Conservation (phyloP, 2,113 vertebrate species). For the Psilopsiagon aymara region DNA sequence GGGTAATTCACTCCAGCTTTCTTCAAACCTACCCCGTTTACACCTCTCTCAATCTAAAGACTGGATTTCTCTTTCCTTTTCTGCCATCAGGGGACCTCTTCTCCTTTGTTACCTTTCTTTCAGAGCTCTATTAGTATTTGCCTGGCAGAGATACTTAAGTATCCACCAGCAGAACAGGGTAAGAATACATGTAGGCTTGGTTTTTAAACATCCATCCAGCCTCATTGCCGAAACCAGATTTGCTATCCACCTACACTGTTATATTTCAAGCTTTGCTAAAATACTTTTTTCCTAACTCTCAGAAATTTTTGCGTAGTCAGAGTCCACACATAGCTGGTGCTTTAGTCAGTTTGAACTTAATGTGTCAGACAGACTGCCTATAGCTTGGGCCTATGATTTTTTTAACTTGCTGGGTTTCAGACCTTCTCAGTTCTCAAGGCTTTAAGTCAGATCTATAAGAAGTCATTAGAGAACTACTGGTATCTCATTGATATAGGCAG, state of each 20-base stretch:
- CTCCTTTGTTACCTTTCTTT: background rate
- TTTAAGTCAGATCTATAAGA: background rate
- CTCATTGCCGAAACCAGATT: background rate
- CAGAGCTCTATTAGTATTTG: background rate
- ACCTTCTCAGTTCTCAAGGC: background rate
- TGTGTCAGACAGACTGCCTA: background rate
- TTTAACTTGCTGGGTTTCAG: background rate
- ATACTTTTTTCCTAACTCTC: background rate
- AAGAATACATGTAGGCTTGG: background rate
- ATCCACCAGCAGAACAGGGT: background rate
- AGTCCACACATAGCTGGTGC: background rate
- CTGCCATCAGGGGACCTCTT: background rate
- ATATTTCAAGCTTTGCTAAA: background rate
- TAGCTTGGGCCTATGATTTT: background rate
- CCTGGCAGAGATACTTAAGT: background rate
- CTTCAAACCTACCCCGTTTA: background rate
- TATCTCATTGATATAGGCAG: background rate
- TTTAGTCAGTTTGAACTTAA: background rate
- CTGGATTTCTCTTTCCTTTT: background rate
- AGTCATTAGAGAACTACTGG: background rate
- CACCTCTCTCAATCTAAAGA: background rate
- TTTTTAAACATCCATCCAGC: background rate
- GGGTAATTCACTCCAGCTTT: background rate
- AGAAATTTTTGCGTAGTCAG: background rate
- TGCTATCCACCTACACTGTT: background rate